A percentile compares a stretch with the other conserved stretches of the same genome.
Evolutionary conservation across 2,888 invertebrate genomes (phyloP).

Genomic region (Cephus sareptanus): DNA sequence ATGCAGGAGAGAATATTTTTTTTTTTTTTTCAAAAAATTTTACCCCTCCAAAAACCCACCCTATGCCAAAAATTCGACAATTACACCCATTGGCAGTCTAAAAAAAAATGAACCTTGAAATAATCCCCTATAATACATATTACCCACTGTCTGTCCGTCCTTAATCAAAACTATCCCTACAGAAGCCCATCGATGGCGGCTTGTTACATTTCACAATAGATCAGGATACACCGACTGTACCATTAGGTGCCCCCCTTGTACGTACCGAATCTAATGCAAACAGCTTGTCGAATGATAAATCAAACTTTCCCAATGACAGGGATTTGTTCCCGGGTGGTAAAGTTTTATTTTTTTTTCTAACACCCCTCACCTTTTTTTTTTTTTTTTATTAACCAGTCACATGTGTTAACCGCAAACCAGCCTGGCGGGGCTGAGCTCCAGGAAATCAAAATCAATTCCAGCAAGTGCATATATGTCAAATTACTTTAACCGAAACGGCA

Average conservation of each 20-base stretch:
- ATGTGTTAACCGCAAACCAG: not conserved
- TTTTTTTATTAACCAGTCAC: slow-evolving; percentile 9
- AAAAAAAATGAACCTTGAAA: not conserved
- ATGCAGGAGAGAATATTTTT: not conserved
- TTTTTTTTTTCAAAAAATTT: not conserved
- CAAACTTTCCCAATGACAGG: slow-evolving; percentile 58
- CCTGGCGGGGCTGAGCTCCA: not conserved
- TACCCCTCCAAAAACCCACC: not conserved
- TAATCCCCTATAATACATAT: not conserved
- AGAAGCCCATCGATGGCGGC: not conserved
- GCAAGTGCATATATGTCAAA: not conserved
- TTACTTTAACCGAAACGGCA: not conserved
- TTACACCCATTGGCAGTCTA: no score
- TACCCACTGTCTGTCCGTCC: not conserved
- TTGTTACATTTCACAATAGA: slow-evolving; percentile 47
- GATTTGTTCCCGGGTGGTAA: slow-evolving; percentile 14
- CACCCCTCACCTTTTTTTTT: not conserved
- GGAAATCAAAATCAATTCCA: not conserved
- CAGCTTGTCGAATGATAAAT: slow-evolving; percentile 61
- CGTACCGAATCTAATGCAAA: slow-evolving; percentile 64
- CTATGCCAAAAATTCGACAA: not conserved
- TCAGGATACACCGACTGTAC: slow-evolving; percentile 55
- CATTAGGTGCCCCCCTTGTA: slow-evolving; percentile 63
- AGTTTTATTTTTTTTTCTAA: slow-evolving; percentile 16
- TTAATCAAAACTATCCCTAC: not conserved